phyloP scores from a whole-genome alignment of 2,888 invertebrate species.

The Polyploca ridens region DNA sequence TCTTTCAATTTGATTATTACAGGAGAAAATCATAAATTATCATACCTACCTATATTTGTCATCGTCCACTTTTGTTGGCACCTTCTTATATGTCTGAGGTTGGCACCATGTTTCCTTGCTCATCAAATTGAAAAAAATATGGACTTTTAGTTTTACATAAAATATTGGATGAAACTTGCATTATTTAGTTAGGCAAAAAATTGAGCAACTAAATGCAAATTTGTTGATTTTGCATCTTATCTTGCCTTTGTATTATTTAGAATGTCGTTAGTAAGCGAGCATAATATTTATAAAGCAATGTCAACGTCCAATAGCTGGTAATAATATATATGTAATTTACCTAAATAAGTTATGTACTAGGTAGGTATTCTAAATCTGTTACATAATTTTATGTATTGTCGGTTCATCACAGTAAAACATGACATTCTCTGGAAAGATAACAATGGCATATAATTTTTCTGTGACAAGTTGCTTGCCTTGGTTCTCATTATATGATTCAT shows the following conservation, averaged over 20 bases:
- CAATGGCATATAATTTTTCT: slow-evolving; percentile 43
- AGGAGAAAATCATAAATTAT: neutral
- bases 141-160: neutral
- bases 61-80: neutral
- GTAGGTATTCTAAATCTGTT: slow-evolving; percentile 48
- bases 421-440: slow-evolving; percentile 52
- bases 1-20: slow-evolving; percentile 45
- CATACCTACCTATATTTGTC: neutral
- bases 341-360: slow-evolving; percentile 44
- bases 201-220: slow-evolving; percentile 30
- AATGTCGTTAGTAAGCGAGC: slow-evolving; percentile 12
- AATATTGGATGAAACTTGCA: neutral
- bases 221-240: slow-evolving; percentile 48
- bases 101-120: slow-evolving; percentile 34
- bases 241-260: slow-evolving; percentile 37
- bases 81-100: no score
- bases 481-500: slow-evolving; percentile 68
- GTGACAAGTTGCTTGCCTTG: slow-evolving; percentile 69
- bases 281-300: slow-evolving; percentile 26
- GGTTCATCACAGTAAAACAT: slow-evolving; percentile 44
- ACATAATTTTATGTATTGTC: slow-evolving; percentile 40
- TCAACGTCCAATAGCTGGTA: slow-evolving; percentile 51
- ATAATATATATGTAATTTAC: no score
- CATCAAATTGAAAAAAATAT: slow-evolving; percentile 48
- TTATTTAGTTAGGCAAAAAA: neutral